A percentile compares a stretch with the other conserved stretches of the same genome.
These are phyloP conservation scores for Ophthalmolycus amberensis DNA, from an alignment of 2,113 vertebrate species.

Conservation along the genomic window DNA sequence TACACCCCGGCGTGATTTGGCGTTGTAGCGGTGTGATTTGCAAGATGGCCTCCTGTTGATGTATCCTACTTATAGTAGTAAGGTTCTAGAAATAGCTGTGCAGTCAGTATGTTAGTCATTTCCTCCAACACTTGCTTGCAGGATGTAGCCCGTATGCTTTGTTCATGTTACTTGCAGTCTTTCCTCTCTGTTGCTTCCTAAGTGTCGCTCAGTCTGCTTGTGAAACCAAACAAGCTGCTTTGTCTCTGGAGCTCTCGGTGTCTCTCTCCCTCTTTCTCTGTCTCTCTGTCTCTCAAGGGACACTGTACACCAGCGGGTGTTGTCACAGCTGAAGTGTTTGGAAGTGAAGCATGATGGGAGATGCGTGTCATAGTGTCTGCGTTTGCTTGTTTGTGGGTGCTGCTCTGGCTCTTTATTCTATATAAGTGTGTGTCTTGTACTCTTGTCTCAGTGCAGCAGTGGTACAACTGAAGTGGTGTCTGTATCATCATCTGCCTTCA, in stretches of 20 bases:
- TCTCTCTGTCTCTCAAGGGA: constrained; percentile 21
- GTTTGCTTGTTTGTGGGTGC: background rate
- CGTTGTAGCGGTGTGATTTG: too few relatives aligned
- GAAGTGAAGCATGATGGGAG: constrained; percentile 9
- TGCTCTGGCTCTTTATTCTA: background rate
- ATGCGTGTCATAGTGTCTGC: background rate
- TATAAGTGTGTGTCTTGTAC: background rate
- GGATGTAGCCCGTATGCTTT: background rate
- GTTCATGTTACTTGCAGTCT: background rate
- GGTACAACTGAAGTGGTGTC: background rate
- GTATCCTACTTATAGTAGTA: too few relatives aligned
- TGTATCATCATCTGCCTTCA: background rate
- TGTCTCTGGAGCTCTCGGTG: background rate
- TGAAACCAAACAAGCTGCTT: background rate
- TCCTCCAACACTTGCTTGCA: background rate
- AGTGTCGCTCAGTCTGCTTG: background rate
- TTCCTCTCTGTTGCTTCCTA: background rate
- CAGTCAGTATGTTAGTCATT: background rate
- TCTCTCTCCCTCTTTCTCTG: background rate
- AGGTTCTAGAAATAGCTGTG: background rate
- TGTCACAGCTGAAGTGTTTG: constrained; percentile 36
- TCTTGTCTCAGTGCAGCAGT: background rate
- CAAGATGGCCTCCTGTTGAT: too few relatives aligned
- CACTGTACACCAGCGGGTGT: background rate
- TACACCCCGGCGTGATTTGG: too few relatives aligned